Evolutionary conservation across 2,113 vertebrate species (phyloP), one percentile per base, ranked within the genome.

Genomic region (Gila orcuttii): DNA sequence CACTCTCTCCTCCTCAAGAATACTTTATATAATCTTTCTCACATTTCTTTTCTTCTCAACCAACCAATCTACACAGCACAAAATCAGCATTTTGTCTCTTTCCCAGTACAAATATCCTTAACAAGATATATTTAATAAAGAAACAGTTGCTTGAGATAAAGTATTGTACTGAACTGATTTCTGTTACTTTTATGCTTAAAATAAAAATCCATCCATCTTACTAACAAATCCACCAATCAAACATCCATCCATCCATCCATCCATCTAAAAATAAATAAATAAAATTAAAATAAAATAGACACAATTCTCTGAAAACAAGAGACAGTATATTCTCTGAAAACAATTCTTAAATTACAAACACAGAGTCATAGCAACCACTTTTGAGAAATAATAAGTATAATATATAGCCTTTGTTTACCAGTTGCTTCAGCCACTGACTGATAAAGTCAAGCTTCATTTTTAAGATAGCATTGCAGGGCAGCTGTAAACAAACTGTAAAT

Each of bases 11-110:
- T 81, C 52, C 52, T 82, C 45, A 36, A 69, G 28, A 82, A 33
- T 25, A 73, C n/a, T 60, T 77, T 64, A 64, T 85, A 68, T 76
- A 76, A 62, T 77, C 55, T 64, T 84, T 21, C 25, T 84, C 36
- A 62, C 39, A 60, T 11, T 45, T 76, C 11, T 21, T 78, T 68
- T 39, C 31, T 55, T 42, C 42, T 42, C 8, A 42, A 42, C 42
- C 42, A 42, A 42, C 42, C 42, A 42, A 42, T 36, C 68, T 28
- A 10, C 36, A 25, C 39, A 47, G 39, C 39, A 47, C 71, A 74
- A 47, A 74, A n/a, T 74, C 42, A 47, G 42, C 42, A 17, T 74
- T 15, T 39, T 25, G 36, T 74, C 23, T 47, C 4, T 6, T n/a
- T 45, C 45, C 9, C 23, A 23, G 5, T 11, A 45, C 12, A 45